Conservation (phyloP, 2,113 vertebrate genomes). For the Lophius piscatorius region DNA sequence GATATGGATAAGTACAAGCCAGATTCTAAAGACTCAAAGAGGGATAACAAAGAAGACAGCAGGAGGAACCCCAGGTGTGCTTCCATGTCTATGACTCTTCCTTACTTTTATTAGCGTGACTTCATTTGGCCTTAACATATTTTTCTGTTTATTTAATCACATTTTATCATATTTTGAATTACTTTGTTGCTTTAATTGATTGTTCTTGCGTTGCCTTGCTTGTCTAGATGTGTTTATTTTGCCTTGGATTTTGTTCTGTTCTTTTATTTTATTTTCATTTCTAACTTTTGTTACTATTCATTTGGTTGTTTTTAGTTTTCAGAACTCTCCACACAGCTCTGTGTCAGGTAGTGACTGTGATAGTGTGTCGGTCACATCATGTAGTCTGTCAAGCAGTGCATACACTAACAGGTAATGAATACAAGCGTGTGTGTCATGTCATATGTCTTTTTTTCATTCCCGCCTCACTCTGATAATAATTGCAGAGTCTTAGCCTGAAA, state of each 20-base stretch:
- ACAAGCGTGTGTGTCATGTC: conserved; percentile 16
- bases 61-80: conserved; percentile 64
- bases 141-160: conserved; percentile 9
- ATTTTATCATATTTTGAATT: conserved; percentile 14
- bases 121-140: too few species aligned
- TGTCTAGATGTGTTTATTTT: conserved; percentile 9
- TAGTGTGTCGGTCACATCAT: conserved; percentile 92
- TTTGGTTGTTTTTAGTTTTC: conserved; percentile 81
- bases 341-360: conserved; percentile 92
- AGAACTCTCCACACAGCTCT: conserved; percentile 89
- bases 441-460: conserved; percentile 1
- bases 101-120: background rate
- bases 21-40: conserved; percentile 56
- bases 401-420: conserved; percentile 88
- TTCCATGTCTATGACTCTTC: background rate
- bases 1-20: conserved; percentile 53
- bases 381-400: conserved; percentile 91
- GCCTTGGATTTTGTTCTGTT: conserved; percentile 21
- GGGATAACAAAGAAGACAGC: conserved; percentile 67
- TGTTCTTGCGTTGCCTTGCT: conserved; percentile 4
- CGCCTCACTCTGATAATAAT: background rate
- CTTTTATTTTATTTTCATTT: conserved; percentile 27
- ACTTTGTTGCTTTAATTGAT: conserved; percentile 13
- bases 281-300: conserved; percentile 1
- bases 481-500: background rate